Percentiles rank a stretch among this genome's conserved stretches.
These are phyloP conservation scores for Python bivittatus DNA, from an alignment of 2,113 vertebrate species.

Conservation along the genomic window DNA sequence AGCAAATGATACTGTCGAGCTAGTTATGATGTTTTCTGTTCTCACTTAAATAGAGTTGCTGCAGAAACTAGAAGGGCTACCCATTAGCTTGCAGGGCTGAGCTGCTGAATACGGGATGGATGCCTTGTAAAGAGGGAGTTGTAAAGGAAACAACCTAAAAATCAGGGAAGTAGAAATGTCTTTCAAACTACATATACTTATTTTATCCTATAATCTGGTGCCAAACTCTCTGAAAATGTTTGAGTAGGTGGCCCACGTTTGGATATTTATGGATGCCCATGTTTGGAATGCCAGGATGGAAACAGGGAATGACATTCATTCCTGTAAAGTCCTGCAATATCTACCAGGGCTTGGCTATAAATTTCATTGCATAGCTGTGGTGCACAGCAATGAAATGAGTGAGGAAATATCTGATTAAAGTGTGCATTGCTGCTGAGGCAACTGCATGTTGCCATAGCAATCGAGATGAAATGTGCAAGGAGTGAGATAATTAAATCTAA, in stretches of 20 bases:
- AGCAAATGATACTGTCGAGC: conserved; percentile 66
- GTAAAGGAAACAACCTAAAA: conserved; percentile 36
- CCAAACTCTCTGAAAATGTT: conserved; percentile 61
- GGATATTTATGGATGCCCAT: not conserved
- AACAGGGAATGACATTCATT: conserved; percentile 63
- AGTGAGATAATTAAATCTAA: conserved; percentile 90
- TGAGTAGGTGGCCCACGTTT: conserved; percentile 50
- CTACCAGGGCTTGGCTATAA: conserved; percentile 72
- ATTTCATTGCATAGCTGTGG: conserved; percentile 74
- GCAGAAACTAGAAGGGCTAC: conserved; percentile 53
- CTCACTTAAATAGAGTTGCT: conserved; percentile 52
- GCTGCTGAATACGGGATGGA: conserved; percentile 20
- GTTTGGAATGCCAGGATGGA: not conserved
- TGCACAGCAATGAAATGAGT: conserved; percentile 71
- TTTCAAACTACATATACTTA: conserved; percentile 40
- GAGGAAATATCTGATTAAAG: conserved; percentile 82
- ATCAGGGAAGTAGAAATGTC: conserved; percentile 48
- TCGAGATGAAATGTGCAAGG: conserved; percentile 88
- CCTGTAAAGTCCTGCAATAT: conserved; percentile 65
- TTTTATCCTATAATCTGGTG: conserved; percentile 38
- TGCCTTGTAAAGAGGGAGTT: conserved; percentile 50
- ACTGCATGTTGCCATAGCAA: conserved; percentile 90
- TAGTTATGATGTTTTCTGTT: conserved; percentile 61
- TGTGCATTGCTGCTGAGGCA: conserved; percentile 79
- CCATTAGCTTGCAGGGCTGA: conserved; percentile 46